A percentile compares a stretch with the other conserved stretches of the same genome.
Evolutionary conservation across 2,888 invertebrate genomes (phyloP).

Genomic region (Parnassius smintheus): DNA sequence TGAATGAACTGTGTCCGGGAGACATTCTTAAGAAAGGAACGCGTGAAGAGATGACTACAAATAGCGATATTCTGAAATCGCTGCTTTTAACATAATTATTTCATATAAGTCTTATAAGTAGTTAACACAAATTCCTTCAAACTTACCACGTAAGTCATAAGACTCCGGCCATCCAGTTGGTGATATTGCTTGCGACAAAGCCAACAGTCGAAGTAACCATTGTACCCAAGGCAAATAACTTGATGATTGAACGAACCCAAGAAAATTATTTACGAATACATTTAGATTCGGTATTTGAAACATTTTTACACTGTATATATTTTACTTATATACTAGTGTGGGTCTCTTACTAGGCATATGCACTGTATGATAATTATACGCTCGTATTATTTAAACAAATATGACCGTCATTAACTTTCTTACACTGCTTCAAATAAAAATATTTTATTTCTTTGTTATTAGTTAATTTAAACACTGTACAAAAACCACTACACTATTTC

Average conservation of each 20-base stretch:
- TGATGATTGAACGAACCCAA: conserved; percentile 45
- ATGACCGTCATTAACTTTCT: conserved; percentile 1
- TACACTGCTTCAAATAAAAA: not conserved
- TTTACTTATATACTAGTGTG: too few species aligned
- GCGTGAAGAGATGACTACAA: too few species aligned
- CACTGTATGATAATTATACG: conserved; percentile 1
- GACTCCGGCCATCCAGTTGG: conserved; percentile 58
- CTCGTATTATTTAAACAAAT: conserved; percentile 1
- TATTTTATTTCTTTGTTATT: not conserved
- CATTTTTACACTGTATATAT: conserved; percentile 2
- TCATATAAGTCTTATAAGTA: too few species aligned
- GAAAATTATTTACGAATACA: conserved; percentile 43
- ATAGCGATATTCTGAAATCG: too few species aligned
- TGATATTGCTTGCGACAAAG: conserved; percentile 50
- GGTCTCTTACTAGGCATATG: too few species aligned
- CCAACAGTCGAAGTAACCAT: conserved; percentile 49
- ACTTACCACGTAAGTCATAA: conserved; percentile 49
- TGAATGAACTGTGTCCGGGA: too few species aligned
- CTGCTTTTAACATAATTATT: too few species aligned
- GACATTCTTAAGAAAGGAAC: too few species aligned
- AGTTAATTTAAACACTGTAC: not conserved
- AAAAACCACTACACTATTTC: not conserved
- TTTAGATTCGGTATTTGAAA: conserved; percentile 25
- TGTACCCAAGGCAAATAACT: conserved; percentile 43
- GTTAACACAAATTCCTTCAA: too few species aligned